A percentile compares a stretch with the other conserved stretches of the same genome.
Conservation (phyloP, 1,140 invertebrate genomes). For the Procambarus virginalis region DNA sequence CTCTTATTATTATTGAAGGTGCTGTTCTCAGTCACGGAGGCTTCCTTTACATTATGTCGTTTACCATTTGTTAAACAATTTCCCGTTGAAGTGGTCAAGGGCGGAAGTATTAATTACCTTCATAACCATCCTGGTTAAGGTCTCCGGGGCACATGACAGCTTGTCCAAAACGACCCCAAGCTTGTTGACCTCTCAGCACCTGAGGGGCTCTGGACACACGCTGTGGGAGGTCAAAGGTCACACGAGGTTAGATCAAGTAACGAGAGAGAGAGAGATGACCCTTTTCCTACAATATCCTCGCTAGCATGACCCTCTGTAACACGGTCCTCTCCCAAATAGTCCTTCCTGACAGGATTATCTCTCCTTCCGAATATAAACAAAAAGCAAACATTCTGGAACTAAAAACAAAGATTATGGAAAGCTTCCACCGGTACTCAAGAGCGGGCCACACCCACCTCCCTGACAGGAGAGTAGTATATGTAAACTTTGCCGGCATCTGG, state of each 20-base stretch:
- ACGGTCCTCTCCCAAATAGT: too few relatives aligned
- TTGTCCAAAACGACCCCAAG: not conserved
- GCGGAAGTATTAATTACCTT: not conserved
- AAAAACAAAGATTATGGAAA: not conserved
- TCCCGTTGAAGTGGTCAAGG: not conserved
- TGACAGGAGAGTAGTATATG: slow-evolving; percentile 12
- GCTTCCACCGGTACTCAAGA: too few relatives aligned
- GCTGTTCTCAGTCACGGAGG: too few relatives aligned
- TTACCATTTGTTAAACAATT: too few relatives aligned
- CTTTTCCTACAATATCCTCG: too few relatives aligned
- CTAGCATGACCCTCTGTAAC: too few relatives aligned
- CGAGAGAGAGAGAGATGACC: not conserved
- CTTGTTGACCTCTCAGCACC: not conserved
- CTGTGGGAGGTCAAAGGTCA: slow-evolving; percentile 9
- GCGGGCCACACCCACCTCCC: not conserved
- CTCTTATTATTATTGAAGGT: too few relatives aligned
- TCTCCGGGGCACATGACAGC: not conserved
- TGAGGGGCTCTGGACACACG: not conserved
- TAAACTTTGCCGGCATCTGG: not conserved
- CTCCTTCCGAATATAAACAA: not conserved
- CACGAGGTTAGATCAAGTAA: too few relatives aligned
- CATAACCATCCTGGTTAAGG: slow-evolving; percentile 18
- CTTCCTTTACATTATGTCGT: too few relatives aligned
- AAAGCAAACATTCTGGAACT: not conserved
- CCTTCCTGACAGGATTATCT: too few relatives aligned